Evolutionary conservation across 2,888 invertebrate species (phyloP), one percentile per base, ranked within the genome.

Genomic region (Hymenopus coronatus): DNA sequence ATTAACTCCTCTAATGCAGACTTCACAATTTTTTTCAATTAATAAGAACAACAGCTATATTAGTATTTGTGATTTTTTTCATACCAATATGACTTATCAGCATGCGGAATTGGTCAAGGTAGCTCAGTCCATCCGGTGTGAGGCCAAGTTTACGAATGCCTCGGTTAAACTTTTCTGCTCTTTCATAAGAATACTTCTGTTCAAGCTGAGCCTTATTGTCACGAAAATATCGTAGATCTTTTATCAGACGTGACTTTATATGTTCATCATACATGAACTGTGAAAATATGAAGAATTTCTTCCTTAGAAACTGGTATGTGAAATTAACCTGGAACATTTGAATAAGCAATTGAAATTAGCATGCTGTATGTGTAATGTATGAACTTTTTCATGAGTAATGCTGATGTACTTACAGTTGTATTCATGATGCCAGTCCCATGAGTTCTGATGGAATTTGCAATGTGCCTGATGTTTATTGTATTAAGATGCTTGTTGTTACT

Each of bases 241-340:
- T 98, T 91, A 98, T 95, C 3, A 99, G 94, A 89, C 98, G 95
- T 0, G 99, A 98, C 93, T 99, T 99, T 87, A 99, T 98, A 92
- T 98, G 98, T 93, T 99, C 99, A 92, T 99, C 99, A 92, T 97
- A 99, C 93, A 99, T 96, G 93, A 99, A 99, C 93, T 99, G 99
- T 0, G 99, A 99, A 93, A 99, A 98, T 0, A 97, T 97, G 91
- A 97, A 97, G 92, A 99, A 97, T 93, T 99, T 98, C 91, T 98
- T 97, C 91, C 98, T 96, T 91, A 99, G 94, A 93, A 98, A 99
- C 93, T 99, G 99, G 93, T 98, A 98, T 0, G 97, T 97, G 91
- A 97, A 98, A 92, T 98, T 98, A 0, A 97, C 94, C 92, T 94
- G 90, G 86, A 92, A 92, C 87, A 88, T 82, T 28, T 30, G 3